These are phyloP conservation scores for Amblyopsis rosae DNA, from an alignment of 2,113 vertebrate genomes.

Conservation along the genomic window DNA sequence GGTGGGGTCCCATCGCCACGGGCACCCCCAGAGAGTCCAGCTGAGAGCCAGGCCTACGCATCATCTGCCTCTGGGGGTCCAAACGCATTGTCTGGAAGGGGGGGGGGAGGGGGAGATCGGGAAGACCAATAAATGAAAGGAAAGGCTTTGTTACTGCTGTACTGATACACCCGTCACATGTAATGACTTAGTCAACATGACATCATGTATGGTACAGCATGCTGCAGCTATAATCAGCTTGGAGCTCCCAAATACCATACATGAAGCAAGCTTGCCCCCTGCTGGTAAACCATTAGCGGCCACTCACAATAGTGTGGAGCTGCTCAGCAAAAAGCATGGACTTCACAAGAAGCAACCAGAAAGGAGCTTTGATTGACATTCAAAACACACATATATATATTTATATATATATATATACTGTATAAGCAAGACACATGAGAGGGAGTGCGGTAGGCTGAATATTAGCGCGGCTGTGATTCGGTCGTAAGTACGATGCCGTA, in stretches of 20 bases:
- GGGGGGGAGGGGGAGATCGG: slow-evolving; percentile 6
- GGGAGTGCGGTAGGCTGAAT: too few species aligned
- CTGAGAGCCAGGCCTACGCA: slow-evolving; percentile 67
- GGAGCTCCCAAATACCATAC: slow-evolving; percentile 3
- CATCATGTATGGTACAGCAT: neutral
- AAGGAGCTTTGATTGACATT: too few species aligned
- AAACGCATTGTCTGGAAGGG: slow-evolving; percentile 63
- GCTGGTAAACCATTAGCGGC: slow-evolving; percentile 14
- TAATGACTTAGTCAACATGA: neutral
- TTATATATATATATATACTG: neutral
- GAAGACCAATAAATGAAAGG: neutral
- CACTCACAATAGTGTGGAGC: too few species aligned
- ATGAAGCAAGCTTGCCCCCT: slow-evolving; percentile 58
- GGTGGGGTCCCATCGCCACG: slow-evolving; percentile 76
- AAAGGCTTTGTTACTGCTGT: neutral
- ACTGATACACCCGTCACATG: neutral
- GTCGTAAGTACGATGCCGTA: too few species aligned
- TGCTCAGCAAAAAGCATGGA: too few species aligned
- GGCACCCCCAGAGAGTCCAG: slow-evolving; percentile 62
- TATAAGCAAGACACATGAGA: too few species aligned
- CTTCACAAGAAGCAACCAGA: too few species aligned
- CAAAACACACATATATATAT: too few species aligned
- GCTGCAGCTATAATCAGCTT: neutral
- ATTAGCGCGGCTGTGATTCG: too few species aligned
- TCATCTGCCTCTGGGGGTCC: slow-evolving; percentile 80